Percentiles rank a stretch among this genome's conserved stretches.
These are phyloP conservation scores for Thalpophila matura DNA, from an alignment of 2,888 invertebrate species.

Conservation along the genomic window DNA sequence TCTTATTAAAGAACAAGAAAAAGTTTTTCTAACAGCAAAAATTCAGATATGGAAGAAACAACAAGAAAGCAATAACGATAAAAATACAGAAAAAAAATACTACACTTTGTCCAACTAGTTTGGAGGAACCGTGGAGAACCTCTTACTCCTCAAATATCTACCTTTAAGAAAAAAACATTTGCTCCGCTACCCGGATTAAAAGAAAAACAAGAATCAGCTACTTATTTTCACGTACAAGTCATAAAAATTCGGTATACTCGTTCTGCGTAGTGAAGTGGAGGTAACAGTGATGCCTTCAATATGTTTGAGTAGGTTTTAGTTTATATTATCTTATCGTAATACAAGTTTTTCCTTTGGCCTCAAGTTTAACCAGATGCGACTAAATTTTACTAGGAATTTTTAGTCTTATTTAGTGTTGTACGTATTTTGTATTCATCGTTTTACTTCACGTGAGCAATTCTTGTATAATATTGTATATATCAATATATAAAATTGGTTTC, in stretches of 20 bases:
- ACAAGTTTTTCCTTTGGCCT: background rate
- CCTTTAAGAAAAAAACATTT: slow-evolving; percentile 34
- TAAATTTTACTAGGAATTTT: slow-evolving; percentile 4
- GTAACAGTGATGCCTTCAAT: slow-evolving; percentile 2
- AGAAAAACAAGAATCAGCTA: slow-evolving; percentile 35
- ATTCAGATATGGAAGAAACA: slow-evolving; percentile 4
- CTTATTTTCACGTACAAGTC: slow-evolving; percentile 32
- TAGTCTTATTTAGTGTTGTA: slow-evolving; percentile 10
- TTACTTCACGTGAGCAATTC: no score
- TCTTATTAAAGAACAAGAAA: background rate
- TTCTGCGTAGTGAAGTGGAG: background rate
- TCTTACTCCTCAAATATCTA: slow-evolving; percentile 29
- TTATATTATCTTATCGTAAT: slow-evolving; percentile 24
- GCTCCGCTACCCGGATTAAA: slow-evolving; percentile 21
- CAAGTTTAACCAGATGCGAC: background rate
- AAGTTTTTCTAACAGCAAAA: background rate
- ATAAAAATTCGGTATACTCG: slow-evolving; percentile 32
- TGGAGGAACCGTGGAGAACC: slow-evolving; percentile 8
- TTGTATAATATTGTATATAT: no score
- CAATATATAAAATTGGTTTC: no score
- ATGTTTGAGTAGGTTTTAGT: slow-evolving; percentile 6
- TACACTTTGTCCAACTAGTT: slow-evolving; percentile 23
- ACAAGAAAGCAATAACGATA: slow-evolving; percentile 21
- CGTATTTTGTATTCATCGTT: background rate
- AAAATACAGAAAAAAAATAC: slow-evolving; percentile 33